Percentiles rank a stretch among this genome's conserved stretches.
Conservation (phyloP, 2,888 invertebrate species). For the Sinhomidia bicolor region DNA sequence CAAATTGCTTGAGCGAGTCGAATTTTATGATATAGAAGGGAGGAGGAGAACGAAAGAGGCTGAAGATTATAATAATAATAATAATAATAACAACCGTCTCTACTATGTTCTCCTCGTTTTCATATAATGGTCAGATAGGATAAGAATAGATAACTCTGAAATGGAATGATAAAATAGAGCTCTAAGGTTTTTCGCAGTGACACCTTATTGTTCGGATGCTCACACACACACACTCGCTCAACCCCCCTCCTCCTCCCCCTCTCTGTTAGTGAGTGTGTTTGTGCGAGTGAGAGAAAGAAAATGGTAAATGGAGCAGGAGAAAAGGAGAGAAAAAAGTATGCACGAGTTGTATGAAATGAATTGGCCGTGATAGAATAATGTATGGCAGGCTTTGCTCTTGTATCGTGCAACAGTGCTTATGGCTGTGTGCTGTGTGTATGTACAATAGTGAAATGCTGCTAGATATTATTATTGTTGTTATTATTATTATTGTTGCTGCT, state of each 20-base stretch:
- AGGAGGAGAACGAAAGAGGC: too few relatives aligned
- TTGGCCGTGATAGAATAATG: conserved; percentile 69
- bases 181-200: conserved; percentile 67
- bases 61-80: conserved; percentile 31
- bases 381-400: conserved; percentile 58
- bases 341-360: conserved; percentile 60
- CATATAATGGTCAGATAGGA: conserved; percentile 63
- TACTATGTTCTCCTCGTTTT: conserved; percentile 36
- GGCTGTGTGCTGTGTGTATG: too few relatives aligned
- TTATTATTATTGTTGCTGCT: conserved; percentile 8
- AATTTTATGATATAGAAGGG: conserved; percentile 62
- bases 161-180: conserved; percentile 67
- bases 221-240: not conserved
- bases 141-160: conserved; percentile 56
- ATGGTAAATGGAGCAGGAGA: conserved; percentile 26
- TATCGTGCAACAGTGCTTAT: conserved; percentile 57
- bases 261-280: not conserved
- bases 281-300: conserved; percentile 20
- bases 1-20: conserved; percentile 66
- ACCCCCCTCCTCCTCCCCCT: too few relatives aligned
- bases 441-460: too few relatives aligned
- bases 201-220: conserved; percentile 69
- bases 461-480: not conserved
- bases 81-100: too few relatives aligned
- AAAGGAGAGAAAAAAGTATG: conserved; percentile 22